Evolutionary conservation across 2,113 vertebrate genomes (phyloP), one percentile per base, ranked within the genome.

Genomic region (Ammospiza caudacuta): DNA sequence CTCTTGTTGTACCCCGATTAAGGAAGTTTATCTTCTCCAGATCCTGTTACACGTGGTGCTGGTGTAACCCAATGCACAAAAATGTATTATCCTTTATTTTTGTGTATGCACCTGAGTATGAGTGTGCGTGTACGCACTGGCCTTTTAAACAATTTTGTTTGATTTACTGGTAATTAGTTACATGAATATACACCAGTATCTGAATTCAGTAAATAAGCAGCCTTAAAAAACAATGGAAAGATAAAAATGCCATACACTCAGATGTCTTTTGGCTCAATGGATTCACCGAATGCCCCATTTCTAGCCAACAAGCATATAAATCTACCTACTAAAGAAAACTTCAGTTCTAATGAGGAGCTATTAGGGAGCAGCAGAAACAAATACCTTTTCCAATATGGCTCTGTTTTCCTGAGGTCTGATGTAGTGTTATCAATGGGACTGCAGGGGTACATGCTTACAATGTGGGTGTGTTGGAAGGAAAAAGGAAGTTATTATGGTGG

Each of bases 1-100:
- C 83, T 81, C 25, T 70, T 77, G 33, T 49, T 83, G 61, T 76
- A 73, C 52, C 35, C 23, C 3, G 2, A 77, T 58, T 69, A 62
- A 94, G 93, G 94, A 96, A 88, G 88, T 94, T 97, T 94, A 84
- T 92, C 44, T 94, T 92, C 75, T 94, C 55, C 29, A 70, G 74
- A 90, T 96, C 74, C 75, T 88, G 66, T 91, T 82, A 57, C n/a
- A 72, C 0, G 2, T 20, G 51, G 28, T 44, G n/a, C 25, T 64
- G 55, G 37, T 55, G 52, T 51, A 80, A 94, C 21, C 16, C 47
- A 63, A 94, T 44, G 35, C n/a, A 70, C 8, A 83, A 67, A 63
- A 2, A 4, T 44, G 20, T 44, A 63, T 84, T 84, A 64, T 47
- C 15, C 24, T 78, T 85, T 76, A 52, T 62, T 79, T 91, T 79